phyloP scores from a whole-genome alignment of 2,113 vertebrate genomes.

The Cygnus buccinator region DNA sequence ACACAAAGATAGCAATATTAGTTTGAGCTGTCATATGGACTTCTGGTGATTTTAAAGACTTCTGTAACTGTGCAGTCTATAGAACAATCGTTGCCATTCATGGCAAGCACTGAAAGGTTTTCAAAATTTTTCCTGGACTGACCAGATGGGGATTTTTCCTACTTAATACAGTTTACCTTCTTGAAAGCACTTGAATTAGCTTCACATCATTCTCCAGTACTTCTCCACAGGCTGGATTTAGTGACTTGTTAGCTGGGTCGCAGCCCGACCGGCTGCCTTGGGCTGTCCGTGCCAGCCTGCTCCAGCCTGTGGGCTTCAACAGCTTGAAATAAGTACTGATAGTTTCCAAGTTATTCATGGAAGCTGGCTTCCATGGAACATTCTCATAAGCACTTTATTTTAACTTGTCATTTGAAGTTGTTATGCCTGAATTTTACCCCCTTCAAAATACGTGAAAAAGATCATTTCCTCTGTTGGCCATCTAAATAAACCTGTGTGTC shows the following conservation, averaged over 20 bases:
- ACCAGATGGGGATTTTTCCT: not conserved
- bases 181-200: not conserved
- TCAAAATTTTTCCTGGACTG: not conserved
- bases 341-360: not conserved
- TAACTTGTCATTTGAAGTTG: too few species aligned
- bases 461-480: accelerated
- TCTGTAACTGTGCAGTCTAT: not conserved
- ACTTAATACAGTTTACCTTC: accelerated
- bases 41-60: not conserved
- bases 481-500: not conserved
- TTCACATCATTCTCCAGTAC: not conserved
- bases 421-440: not conserved
- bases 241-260: not conserved
- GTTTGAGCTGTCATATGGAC: not conserved
- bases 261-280: not conserved
- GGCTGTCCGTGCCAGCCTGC: not conserved
- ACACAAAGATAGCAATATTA: not conserved
- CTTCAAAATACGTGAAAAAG: not conserved
- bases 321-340: not conserved
- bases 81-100: not conserved
- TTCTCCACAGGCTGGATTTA: not conserved
- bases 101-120: not conserved
- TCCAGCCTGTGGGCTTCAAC: not conserved
- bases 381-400: not conserved
- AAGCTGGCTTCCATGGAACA: not conserved